These are phyloP conservation scores for Ecdyonurus torrentis DNA, from an alignment of 2,888 invertebrate species.

Conservation along the genomic window DNA sequence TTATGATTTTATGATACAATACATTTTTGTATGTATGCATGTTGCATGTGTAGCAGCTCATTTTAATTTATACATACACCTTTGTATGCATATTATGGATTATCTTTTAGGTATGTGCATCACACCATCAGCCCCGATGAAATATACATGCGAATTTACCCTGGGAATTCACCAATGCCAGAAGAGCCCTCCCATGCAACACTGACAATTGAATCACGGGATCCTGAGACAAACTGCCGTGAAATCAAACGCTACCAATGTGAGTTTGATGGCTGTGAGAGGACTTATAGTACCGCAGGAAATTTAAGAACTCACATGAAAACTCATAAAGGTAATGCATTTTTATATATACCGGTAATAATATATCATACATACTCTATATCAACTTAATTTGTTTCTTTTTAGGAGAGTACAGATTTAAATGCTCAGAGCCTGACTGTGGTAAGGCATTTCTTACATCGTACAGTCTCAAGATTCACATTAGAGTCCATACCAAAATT, in stretches of 20 bases:
- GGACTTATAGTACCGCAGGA: constrained; percentile 86
- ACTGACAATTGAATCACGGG: constrained; percentile 44
- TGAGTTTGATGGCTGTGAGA: constrained; percentile 71
- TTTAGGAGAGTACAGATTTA: constrained; percentile 92
- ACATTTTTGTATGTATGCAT: not conserved
- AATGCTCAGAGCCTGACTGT: constrained; percentile 73
- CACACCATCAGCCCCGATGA: constrained; percentile 50
- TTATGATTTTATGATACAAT: not conserved
- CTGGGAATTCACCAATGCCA: constrained; percentile 43
- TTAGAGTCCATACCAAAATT: constrained; percentile 79
- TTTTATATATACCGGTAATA: no score
- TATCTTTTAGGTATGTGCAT: constrained; percentile 40
- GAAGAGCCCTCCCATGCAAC: constrained; percentile 50
- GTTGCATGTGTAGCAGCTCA: not conserved
- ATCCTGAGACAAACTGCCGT: constrained; percentile 37
- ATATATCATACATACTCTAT: no score
- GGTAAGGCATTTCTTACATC: constrained; percentile 89
- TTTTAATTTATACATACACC: constrained; percentile 13
- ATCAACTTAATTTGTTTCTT: no score
- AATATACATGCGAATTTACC: constrained; percentile 51
- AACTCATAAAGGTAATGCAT: constrained; percentile 73
- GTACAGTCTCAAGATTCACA: constrained; percentile 87
- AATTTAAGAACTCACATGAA: constrained; percentile 91
- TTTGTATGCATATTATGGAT: constrained; percentile 6
- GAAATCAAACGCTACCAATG: constrained; percentile 61